Evolutionary conservation across 2,888 invertebrate genomes (phyloP).

Genomic region (Resseliella maxima): DNA sequence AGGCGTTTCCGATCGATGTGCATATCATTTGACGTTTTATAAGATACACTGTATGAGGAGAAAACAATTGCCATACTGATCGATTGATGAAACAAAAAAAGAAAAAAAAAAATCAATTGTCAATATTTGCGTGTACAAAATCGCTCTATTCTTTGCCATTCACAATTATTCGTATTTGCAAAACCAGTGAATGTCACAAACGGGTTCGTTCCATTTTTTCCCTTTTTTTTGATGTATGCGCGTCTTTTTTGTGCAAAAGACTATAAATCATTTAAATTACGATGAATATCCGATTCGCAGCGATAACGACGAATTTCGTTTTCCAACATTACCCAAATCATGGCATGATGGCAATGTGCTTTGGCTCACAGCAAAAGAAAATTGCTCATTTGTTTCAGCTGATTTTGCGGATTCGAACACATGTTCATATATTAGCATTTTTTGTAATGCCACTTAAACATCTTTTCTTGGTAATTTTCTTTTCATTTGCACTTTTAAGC

Average conservation of each 20-base stretch:
- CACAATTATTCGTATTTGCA: background rate
- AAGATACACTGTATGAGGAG: background rate
- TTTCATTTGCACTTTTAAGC: slow-evolving; percentile 23
- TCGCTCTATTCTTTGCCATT: background rate
- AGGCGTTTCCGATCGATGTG: background rate
- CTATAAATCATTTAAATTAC: slow-evolving; percentile 10
- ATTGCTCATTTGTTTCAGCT: slow-evolving; percentile 19
- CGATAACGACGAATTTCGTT: background rate
- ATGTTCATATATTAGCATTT: slow-evolving; percentile 20
- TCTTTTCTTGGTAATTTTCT: slow-evolving; percentile 2
- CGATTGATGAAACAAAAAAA: background rate
- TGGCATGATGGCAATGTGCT: background rate
- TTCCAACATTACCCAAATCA: background rate
- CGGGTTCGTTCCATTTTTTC: background rate
- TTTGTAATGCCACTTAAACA: slow-evolving; percentile 6
- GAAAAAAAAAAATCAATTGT: background rate
- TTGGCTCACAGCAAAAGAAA: background rate
- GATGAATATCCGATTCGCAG: slow-evolving; percentile 7
- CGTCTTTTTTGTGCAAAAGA: too few relatives aligned
- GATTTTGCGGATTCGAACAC: background rate
- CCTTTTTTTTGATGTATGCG: background rate
- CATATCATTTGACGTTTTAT: slow-evolving; percentile 1
- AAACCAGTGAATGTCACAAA: background rate
- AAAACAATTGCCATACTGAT: background rate
- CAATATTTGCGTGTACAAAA: background rate